Evolutionary conservation across 2,113 vertebrate genomes (phyloP).

Genomic region (Erythrolamprus reginae): DNA sequence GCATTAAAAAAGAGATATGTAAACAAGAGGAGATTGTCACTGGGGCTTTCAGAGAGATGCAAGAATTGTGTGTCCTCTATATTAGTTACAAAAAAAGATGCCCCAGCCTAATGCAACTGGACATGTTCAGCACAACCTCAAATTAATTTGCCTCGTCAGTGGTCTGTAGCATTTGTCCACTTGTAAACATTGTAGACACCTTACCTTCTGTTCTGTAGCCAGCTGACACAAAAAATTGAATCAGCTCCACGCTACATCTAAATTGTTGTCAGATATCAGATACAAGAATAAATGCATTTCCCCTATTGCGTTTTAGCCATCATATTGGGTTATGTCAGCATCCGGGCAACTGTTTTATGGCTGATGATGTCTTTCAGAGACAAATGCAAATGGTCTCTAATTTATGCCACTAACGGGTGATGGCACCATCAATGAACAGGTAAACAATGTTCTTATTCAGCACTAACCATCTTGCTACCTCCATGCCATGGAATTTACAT

Average conservation of each 20-base stretch:
- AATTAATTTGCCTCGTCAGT: slow-evolving; percentile 51
- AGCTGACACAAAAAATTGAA: slow-evolving; percentile 59
- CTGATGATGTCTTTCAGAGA: slow-evolving; percentile 37
- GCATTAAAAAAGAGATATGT: too few species aligned
- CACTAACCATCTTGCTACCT: not conserved
- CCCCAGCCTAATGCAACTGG: slow-evolving; percentile 47
- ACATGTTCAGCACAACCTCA: slow-evolving; percentile 48
- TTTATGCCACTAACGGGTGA: slow-evolving; percentile 36
- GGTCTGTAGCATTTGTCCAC: slow-evolving; percentile 45
- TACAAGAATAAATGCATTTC: slow-evolving; percentile 51
- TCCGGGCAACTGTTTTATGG: slow-evolving; percentile 17
- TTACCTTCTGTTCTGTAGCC: slow-evolving; percentile 49
- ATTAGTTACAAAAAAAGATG: slow-evolving; percentile 34
- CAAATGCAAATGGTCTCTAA: slow-evolving; percentile 17
- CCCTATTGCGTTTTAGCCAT: slow-evolving; percentile 49
- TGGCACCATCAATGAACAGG: slow-evolving; percentile 34
- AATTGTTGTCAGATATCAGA: slow-evolving; percentile 58
- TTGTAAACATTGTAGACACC: slow-evolving; percentile 48
- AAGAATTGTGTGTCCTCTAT: slow-evolving; percentile 37
- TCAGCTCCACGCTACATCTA: slow-evolving; percentile 46
- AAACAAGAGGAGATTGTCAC: slow-evolving; percentile 17
- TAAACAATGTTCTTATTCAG: slow-evolving; percentile 27
- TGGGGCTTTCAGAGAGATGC: slow-evolving; percentile 1
- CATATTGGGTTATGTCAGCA: slow-evolving; percentile 42
- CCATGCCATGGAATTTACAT: slow-evolving; percentile 9